phyloP scores from a whole-genome alignment of 2,113 vertebrate species.

The Tapirus terrestris region DNA sequence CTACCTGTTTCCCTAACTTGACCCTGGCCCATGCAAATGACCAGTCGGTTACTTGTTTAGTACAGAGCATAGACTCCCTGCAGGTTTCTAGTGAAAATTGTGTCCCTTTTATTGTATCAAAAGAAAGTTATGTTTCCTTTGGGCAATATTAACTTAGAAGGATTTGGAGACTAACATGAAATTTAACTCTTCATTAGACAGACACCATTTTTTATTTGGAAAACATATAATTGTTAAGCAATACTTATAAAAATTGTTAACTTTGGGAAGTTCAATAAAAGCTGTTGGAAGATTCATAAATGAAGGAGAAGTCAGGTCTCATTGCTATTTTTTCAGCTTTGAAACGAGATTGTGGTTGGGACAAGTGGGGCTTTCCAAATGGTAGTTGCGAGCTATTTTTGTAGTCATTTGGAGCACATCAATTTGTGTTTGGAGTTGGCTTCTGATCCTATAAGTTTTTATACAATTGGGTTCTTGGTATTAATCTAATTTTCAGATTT shows the following conservation, averaged over 20 bases:
- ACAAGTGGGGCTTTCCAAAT: not conserved
- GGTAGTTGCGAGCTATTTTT: not conserved
- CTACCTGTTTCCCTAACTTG: not conserved
- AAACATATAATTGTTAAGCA: not conserved
- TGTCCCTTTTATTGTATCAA: not conserved
- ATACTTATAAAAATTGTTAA: not conserved
- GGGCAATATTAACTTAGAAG: not conserved
- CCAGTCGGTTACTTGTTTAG: not conserved
- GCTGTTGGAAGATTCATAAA: not conserved
- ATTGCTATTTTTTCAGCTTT: not conserved
- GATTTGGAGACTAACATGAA: not conserved
- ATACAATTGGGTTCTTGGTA: not conserved
- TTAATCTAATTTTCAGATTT: not conserved
- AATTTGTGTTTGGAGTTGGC: not conserved
- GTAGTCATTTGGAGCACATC: not conserved
- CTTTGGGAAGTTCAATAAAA: not conserved
- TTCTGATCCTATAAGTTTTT: accelerated
- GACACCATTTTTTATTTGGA: not conserved
- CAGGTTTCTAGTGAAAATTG: not conserved
- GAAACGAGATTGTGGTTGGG: not conserved
- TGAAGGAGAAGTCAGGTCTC: not conserved
- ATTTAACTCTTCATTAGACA: not conserved
- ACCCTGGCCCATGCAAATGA: not conserved
- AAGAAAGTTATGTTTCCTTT: not conserved
- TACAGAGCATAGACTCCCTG: accelerated